Evolutionary conservation across 2,888 invertebrate species (phyloP).

Genomic region (Apomyelois bistriatella): DNA sequence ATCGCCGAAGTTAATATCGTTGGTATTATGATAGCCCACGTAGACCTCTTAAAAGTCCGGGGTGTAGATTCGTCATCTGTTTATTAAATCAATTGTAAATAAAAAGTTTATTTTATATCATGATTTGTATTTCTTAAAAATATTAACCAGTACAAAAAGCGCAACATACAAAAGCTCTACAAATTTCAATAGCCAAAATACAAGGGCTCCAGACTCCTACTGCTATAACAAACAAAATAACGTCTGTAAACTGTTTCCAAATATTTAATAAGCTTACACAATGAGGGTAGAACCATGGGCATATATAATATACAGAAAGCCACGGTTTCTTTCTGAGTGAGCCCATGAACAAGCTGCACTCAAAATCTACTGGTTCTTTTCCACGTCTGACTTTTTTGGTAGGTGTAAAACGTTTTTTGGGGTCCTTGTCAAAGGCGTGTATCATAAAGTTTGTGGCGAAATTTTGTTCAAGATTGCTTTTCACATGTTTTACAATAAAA

Average conservation of each 20-base stretch:
- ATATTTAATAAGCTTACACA: conserved; percentile 35
- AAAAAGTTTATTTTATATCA: not conserved
- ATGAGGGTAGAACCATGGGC: conserved; percentile 51
- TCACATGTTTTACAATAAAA: not conserved
- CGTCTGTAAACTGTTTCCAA: conserved; percentile 40
- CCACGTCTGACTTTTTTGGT: not conserved
- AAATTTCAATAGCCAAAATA: conserved; percentile 42
- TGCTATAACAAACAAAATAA: conserved; percentile 44
- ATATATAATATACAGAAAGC: conserved; percentile 37
- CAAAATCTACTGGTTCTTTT: conserved; percentile 27
- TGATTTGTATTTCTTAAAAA: conserved; percentile 5
- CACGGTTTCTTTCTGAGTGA: conserved; percentile 41
- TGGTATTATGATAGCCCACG: too few relatives aligned
- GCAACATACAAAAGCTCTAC: conserved; percentile 41
- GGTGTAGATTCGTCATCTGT: too few relatives aligned
- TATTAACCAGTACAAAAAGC: conserved; percentile 37
- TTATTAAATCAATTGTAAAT: too few relatives aligned
- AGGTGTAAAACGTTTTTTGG: conserved; percentile 24
- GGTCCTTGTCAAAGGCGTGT: conserved; percentile 25
- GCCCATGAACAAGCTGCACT: conserved; percentile 42
- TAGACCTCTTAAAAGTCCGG: too few relatives aligned
- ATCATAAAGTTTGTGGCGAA: conserved; percentile 28
- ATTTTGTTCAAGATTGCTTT: conserved; percentile 24
- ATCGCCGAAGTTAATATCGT: too few relatives aligned
- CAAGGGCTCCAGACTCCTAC: conserved; percentile 54